These are phyloP conservation scores for Bombus turneri DNA, from an alignment of 1,140 invertebrate genomes.

Conservation along the genomic window DNA sequence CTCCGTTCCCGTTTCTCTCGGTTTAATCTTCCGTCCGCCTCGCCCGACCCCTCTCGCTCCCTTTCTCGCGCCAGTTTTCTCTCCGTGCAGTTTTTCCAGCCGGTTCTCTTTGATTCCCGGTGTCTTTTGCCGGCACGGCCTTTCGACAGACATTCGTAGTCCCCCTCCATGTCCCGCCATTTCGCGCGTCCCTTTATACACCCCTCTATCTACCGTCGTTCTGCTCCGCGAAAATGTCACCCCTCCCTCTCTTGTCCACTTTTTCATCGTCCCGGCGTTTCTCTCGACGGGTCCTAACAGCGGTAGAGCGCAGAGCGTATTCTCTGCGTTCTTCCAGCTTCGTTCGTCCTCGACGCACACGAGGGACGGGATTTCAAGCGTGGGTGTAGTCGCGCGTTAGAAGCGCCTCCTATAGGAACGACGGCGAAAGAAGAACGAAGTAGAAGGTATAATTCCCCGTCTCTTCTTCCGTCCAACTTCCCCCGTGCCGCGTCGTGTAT, in stretches of 20 bases:
- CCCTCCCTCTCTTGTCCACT: background rate
- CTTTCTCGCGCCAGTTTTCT: background rate
- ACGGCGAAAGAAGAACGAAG: slow-evolving; percentile 61
- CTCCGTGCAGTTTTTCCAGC: background rate
- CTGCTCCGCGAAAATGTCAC: background rate
- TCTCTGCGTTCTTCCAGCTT: background rate
- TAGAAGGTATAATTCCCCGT: slow-evolving; percentile 72
- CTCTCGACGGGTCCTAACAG: background rate
- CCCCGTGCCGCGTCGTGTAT: slow-evolving; percentile 71
- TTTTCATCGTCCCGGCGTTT: background rate
- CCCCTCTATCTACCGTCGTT: background rate
- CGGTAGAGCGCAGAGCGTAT: background rate
- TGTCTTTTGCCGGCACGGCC: background rate
- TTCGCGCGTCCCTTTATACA: background rate
- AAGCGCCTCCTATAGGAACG: slow-evolving; percentile 31
- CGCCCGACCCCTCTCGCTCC: slow-evolving; percentile 43
- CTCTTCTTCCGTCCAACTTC: slow-evolving; percentile 63
- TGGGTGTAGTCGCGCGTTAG: slow-evolving; percentile 31
- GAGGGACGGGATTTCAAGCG: background rate
- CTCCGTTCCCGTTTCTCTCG: slow-evolving; percentile 30
- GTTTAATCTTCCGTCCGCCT: slow-evolving; percentile 35
- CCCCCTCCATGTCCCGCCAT: background rate
- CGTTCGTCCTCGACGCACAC: background rate
- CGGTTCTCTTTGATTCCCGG: slow-evolving; percentile 34
- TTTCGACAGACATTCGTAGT: slow-evolving; percentile 4